Evolutionary conservation across 2,888 invertebrate species (phyloP).

Genomic region (Zygaena filipendulae): DNA sequence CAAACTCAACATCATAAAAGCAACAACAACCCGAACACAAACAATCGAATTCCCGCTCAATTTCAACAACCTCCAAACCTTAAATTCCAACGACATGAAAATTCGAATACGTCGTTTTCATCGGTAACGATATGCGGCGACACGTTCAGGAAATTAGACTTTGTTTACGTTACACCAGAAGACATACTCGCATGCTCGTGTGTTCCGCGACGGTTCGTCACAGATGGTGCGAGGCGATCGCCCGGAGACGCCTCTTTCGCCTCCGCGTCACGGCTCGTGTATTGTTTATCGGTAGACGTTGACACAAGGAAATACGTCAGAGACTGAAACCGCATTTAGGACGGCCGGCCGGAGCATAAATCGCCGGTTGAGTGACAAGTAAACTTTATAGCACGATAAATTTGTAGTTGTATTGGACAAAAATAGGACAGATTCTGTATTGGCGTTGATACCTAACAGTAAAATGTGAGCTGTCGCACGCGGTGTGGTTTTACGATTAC

Average conservation of each 20-base stretch:
- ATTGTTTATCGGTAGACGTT: constrained; percentile 46
- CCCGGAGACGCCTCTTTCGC: constrained; percentile 42
- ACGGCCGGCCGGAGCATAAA: constrained; percentile 54
- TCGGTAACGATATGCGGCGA: constrained; percentile 35
- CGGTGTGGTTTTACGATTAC: constrained; percentile 38
- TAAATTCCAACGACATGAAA: constrained; percentile 15
- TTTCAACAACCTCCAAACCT: constrained; percentile 17
- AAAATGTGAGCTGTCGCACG: constrained; percentile 53
- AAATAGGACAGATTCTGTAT: constrained; percentile 47
- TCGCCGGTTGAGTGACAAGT: constrained; percentile 61
- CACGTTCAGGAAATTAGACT: constrained; percentile 58
- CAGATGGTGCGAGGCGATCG: constrained; percentile 44
- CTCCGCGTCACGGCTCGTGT: constrained; percentile 31
- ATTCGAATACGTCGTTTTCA: neutral
- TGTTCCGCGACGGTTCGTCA: constrained; percentile 27
- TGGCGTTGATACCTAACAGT: constrained; percentile 46
- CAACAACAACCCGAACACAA: constrained; percentile 20
- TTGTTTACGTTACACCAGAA: constrained; percentile 53
- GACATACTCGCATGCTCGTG: constrained; percentile 53
- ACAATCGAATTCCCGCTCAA: constrained; percentile 20
- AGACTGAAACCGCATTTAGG: constrained; percentile 64
- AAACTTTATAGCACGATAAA: constrained; percentile 63
- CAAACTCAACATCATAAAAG: constrained; percentile 24
- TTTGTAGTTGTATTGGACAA: constrained; percentile 49
- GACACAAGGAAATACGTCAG: constrained; percentile 61